These are phyloP conservation scores for Muscina levida DNA, from an alignment of 2,888 invertebrate species.

Conservation along the genomic window DNA sequence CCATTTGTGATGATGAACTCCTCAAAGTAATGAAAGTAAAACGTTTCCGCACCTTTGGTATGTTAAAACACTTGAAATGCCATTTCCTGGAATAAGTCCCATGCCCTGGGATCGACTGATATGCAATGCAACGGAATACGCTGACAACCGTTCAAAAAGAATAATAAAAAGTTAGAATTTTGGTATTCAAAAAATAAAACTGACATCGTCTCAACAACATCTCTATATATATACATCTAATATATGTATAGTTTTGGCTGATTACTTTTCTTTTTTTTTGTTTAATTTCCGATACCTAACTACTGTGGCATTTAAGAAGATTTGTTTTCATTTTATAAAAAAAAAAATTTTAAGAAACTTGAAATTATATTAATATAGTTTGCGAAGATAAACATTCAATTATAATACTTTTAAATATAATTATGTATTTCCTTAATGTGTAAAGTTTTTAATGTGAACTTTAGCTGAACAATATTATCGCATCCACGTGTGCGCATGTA, in stretches of 20 bases:
- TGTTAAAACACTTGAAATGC: slow-evolving; percentile 97
- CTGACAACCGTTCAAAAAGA: not conserved
- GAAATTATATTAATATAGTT: no score
- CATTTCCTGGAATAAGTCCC: slow-evolving; percentile 84
- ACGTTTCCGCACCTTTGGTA: slow-evolving; percentile 96
- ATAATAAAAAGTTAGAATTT: not conserved
- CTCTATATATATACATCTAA: slow-evolving; percentile 8
- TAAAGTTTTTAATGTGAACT: no score
- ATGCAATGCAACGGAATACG: slow-evolving; percentile 24
- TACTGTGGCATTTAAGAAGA: not conserved
- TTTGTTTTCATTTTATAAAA: slow-evolving; percentile 8
- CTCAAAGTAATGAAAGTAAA: slow-evolving; percentile 94
- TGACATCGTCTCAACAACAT: not conserved
- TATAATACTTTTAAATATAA: no score
- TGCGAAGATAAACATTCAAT: no score
- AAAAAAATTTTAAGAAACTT: no score
- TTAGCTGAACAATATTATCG: no score
- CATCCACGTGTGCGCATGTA: no score
- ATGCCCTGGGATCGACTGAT: no score
- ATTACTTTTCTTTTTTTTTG: no score
- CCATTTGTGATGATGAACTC: slow-evolving; percentile 95
- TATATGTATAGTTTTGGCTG: slow-evolving; percentile 20
- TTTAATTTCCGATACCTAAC: no score
- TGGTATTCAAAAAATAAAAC: slow-evolving; percentile 44
- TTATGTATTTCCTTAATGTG: no score